Evolutionary conservation across 2,888 invertebrate species (phyloP).

Genomic region (Callyntrura sp.): DNA sequence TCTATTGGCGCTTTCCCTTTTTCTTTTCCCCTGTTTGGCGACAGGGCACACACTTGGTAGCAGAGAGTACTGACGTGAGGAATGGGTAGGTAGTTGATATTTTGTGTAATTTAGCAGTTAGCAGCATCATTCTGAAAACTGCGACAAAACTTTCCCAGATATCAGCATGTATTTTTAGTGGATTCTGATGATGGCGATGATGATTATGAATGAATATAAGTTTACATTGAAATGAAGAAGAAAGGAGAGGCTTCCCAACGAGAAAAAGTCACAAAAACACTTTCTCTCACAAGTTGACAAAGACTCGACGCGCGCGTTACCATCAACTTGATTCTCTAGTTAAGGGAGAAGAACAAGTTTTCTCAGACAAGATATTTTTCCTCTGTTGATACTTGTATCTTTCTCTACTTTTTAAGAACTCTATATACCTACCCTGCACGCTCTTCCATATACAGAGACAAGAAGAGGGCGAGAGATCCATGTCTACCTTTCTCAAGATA

Average conservation of each 20-base stretch:
- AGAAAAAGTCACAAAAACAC: slow-evolving; percentile 38
- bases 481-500: not conserved
- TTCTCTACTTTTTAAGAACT: not conserved
- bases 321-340: slow-evolving; percentile 24
- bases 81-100: not conserved
- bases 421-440: not conserved
- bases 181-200: slow-evolving; percentile 4
- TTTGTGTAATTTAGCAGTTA: slow-evolving; percentile 35
- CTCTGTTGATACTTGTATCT: slow-evolving; percentile 37
- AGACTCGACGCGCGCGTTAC: slow-evolving; percentile 17
- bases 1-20: not conserved
- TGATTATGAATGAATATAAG: not conserved
- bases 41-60: not conserved
- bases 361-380: slow-evolving; percentile 42
- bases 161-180: slow-evolving; percentile 39
- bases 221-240: slow-evolving; percentile 13
- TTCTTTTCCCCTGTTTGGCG: not conserved
- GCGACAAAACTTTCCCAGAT: slow-evolving; percentile 23
- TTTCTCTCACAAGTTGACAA: slow-evolving; percentile 59
- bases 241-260: not conserved
- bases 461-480: not conserved
- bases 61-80: not conserved
- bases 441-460: not conserved
- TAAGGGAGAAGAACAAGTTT: not conserved
- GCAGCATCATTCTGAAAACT: slow-evolving; percentile 18